A percentile compares a stretch with the other conserved stretches of the same genome.
Evolutionary conservation across 1,140 invertebrate genomes (phyloP).

Genomic region (Papilio polytes): DNA sequence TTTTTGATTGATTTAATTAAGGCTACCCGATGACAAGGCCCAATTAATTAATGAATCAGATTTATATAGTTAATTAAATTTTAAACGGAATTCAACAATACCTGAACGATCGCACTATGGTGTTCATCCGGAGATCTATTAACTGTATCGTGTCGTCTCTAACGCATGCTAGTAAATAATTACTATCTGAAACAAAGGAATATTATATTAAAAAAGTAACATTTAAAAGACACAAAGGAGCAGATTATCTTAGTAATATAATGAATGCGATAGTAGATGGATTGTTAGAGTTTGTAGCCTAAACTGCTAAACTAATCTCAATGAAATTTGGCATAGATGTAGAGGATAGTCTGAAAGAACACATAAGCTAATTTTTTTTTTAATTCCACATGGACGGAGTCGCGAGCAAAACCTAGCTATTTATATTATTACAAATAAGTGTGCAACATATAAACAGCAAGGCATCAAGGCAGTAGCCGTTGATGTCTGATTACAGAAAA

Average conservation of each 20-base stretch:
- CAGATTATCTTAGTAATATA: too few relatives aligned
- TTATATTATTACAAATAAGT: neutral
- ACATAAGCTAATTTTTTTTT: too few relatives aligned
- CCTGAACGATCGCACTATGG: slow-evolving; percentile 95
- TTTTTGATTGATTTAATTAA: slow-evolving; percentile 25
- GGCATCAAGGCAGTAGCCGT: too few relatives aligned
- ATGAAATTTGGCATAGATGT: too few relatives aligned
- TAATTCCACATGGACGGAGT: too few relatives aligned
- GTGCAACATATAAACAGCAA: neutral
- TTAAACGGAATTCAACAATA: slow-evolving; percentile 46
- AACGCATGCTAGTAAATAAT: slow-evolving; percentile 95
- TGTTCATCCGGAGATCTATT: slow-evolving; percentile 97
- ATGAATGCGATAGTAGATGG: too few relatives aligned
- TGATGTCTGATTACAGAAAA: too few relatives aligned
- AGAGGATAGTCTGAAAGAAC: too few relatives aligned
- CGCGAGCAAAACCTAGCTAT: too few relatives aligned
- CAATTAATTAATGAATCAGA: slow-evolving; percentile 23
- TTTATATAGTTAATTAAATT: slow-evolving; percentile 27
- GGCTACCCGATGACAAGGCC: neutral
- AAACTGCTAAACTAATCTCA: too few relatives aligned
- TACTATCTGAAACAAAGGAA: slow-evolving; percentile 89
- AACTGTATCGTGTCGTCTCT: slow-evolving; percentile 97
- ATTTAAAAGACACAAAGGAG: too few relatives aligned
- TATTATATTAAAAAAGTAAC: neutral
- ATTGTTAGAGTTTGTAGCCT: too few relatives aligned